Conservation (phyloP, 2,113 vertebrate genomes). For the Laticauda laticaudata region DNA sequence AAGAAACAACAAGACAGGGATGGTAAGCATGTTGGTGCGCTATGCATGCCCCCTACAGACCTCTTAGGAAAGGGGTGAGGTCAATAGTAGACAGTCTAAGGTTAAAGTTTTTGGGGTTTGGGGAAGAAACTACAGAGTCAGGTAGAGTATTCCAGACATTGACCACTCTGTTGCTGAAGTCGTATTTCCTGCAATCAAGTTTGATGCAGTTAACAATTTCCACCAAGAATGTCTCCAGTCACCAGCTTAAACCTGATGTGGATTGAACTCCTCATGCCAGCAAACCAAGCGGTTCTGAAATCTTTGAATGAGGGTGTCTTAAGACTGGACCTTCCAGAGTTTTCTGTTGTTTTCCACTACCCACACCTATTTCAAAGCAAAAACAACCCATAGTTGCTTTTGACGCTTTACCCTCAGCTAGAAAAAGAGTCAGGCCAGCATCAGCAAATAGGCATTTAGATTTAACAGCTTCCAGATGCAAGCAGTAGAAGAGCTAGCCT, state of each 20-base stretch:
- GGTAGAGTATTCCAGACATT: too few relatives aligned
- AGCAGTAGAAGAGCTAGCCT: not conserved
- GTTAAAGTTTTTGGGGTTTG: too few relatives aligned
- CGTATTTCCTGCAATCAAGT: too few relatives aligned
- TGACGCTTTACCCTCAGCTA: not conserved
- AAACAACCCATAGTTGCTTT: not conserved
- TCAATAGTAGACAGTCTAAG: too few relatives aligned
- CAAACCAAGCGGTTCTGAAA: not conserved
- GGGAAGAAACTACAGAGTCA: too few relatives aligned
- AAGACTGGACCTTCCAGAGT: not conserved
- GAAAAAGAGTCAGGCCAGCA: not conserved
- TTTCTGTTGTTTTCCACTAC: not conserved
- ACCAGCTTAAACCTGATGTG: not conserved
- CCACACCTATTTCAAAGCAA: not conserved
- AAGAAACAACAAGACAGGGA: too few relatives aligned
- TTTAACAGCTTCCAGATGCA: not conserved
- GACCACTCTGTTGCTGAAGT: too few relatives aligned
- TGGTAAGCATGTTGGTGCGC: fast-evolving
- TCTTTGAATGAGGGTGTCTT: not conserved
- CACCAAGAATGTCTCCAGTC: not conserved
- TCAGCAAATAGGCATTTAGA: not conserved
- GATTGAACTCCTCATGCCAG: not conserved
- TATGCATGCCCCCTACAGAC: too few relatives aligned
- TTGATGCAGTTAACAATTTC: too few relatives aligned
- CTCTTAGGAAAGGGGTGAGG: too few relatives aligned